phyloP scores from a whole-genome alignment of 2,113 vertebrate species.

The Zosterops borbonicus region DNA sequence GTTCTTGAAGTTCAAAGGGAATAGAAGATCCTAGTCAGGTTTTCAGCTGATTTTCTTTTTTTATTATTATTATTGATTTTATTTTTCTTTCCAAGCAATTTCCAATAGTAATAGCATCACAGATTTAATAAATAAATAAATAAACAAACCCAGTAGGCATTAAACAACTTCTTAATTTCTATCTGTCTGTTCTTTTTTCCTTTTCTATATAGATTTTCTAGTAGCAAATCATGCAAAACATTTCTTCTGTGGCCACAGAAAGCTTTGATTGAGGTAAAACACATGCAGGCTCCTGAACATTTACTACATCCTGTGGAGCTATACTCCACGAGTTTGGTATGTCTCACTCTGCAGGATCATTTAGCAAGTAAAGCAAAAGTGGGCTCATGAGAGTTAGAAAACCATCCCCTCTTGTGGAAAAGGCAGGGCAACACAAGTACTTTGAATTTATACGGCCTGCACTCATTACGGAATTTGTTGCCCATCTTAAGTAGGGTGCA shows the following conservation, averaged over 20 bases:
- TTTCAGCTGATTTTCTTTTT: background rate
- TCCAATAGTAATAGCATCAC: background rate
- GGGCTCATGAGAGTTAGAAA: background rate
- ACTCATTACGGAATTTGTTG: background rate
- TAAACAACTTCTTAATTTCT: background rate
- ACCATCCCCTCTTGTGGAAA: background rate
- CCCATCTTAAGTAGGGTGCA: background rate
- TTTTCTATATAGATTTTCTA: background rate
- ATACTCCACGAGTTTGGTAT: background rate
- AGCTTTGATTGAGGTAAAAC: background rate
- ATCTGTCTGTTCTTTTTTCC: background rate
- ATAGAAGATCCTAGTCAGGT: background rate
- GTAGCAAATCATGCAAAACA: background rate
- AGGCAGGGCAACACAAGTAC: background rate
- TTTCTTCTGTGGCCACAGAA: background rate
- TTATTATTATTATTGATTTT: background rate
- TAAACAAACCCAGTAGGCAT: background rate
- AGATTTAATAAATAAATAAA: too few species aligned
- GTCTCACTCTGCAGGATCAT: background rate
- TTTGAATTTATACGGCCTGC: background rate
- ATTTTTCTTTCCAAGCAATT: background rate
- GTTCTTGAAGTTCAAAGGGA: background rate
- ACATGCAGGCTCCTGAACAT: background rate
- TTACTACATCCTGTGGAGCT: conserved; percentile 13
- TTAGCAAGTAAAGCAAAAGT: conserved; percentile 4